A percentile compares a stretch with the other conserved stretches of the same genome.
phyloP scores from a whole-genome alignment of 2,797 vertebrate genomes.

The Poecilia gillii region DNA sequence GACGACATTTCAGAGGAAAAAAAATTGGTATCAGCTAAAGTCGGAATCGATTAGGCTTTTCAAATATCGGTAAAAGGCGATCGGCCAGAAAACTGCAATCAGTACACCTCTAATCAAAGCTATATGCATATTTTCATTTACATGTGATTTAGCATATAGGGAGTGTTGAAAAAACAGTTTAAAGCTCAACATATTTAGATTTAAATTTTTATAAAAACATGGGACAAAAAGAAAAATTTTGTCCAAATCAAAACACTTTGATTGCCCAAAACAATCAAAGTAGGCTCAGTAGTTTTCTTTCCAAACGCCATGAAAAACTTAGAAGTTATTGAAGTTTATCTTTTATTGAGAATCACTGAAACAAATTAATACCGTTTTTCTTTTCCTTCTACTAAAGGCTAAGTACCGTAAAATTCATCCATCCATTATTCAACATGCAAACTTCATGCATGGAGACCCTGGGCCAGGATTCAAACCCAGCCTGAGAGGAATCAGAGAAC shows the following conservation, averaged over 20 bases:
- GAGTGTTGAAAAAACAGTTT: not conserved
- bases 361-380: no score
- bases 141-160: not conserved
- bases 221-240: not conserved
- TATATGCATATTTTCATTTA: not conserved
- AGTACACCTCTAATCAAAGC: no score
- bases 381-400: no score
- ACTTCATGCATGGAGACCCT: not conserved
- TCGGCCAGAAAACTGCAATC: no score
- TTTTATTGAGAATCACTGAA: not conserved
- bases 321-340: not conserved
- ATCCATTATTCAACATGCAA: no score
- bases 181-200: not conserved
- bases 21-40: no score
- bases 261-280: no score
- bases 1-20: no score
- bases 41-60: no score
- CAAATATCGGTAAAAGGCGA: no score
- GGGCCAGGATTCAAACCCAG: no score
- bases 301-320: not conserved
- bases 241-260: not conserved
- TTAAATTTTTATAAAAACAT: not conserved
- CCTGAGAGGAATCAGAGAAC: not conserved
- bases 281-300: not conserved
- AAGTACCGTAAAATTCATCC: no score